These are phyloP conservation scores for Thyatira batis DNA, from an alignment of 2,888 invertebrate species.

Conservation along the genomic window DNA sequence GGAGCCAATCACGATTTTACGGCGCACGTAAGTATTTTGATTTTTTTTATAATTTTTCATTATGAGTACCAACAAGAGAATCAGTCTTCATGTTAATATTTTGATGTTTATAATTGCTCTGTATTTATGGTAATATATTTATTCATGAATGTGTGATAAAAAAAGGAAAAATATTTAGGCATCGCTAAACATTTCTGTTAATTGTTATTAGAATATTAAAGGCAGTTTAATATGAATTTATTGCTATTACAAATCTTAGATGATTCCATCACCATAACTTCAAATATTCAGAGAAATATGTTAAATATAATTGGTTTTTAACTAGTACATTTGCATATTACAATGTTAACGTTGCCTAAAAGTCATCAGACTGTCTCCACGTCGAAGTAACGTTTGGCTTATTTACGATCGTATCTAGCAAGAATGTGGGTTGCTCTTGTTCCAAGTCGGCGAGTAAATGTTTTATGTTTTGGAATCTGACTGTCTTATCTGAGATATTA, in stretches of 20 bases:
- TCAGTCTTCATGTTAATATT: not conserved
- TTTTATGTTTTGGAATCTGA: constrained; percentile 69
- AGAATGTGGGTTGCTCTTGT: constrained; percentile 69
- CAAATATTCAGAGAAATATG: not conserved
- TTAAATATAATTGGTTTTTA: constrained; percentile 3
- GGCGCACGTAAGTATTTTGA: constrained; percentile 62
- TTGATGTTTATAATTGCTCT: not conserved
- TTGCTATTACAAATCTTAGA: not conserved
- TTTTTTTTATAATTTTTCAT: constrained; percentile 67
- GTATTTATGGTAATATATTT: too few species aligned
- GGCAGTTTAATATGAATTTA: not conserved
- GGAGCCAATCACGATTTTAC: constrained; percentile 80
- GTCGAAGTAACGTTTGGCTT: constrained; percentile 47
- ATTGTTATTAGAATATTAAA: not conserved
- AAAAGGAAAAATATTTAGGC: too few species aligned
- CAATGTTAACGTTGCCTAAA: constrained; percentile 51
- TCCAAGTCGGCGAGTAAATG: constrained; percentile 60
- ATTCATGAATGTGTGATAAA: not conserved
- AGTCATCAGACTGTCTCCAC: constrained; percentile 50
- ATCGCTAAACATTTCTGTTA: not conserved
- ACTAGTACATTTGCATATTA: constrained; percentile 47
- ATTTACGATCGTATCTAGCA: constrained; percentile 66
- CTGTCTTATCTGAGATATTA: constrained; percentile 76
- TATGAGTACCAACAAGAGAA: constrained; percentile 8
- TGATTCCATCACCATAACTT: not conserved